A percentile compares a stretch with the other conserved stretches of the same genome.
These are phyloP conservation scores for Baryphthengus martii DNA, from an alignment of 2,113 vertebrate species.

Conservation along the genomic window DNA sequence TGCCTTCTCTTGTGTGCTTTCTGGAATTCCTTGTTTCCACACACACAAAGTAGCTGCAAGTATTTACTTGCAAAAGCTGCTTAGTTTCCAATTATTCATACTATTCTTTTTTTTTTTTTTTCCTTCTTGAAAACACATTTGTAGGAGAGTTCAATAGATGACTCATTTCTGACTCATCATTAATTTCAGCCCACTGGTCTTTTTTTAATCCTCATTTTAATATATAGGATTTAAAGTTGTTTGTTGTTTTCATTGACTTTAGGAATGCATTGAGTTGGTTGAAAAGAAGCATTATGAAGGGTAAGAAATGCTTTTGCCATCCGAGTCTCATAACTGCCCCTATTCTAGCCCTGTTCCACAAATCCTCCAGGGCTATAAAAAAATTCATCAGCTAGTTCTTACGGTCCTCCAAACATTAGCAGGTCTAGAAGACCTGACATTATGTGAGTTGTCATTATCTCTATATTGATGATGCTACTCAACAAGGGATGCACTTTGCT, in stretches of 20 bases:
- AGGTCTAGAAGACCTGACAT: background rate
- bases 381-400: background rate
- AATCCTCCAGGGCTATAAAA: background rate
- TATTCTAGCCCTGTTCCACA: background rate
- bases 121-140: constrained; percentile 69
- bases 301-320: background rate
- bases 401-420: background rate
- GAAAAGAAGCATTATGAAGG: background rate
- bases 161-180: constrained; percentile 74
- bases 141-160: constrained; percentile 65
- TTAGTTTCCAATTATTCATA: constrained; percentile 69
- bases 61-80: constrained; percentile 53
- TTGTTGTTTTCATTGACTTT: constrained; percentile 12
- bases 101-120: constrained; percentile 32
- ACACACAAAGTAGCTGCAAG: constrained; percentile 1
- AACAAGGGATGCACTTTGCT: background rate
- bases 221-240: background rate
- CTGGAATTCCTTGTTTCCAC: background rate
- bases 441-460: background rate
- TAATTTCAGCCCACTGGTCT: constrained; percentile 68
- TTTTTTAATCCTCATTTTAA: constrained; percentile 50
- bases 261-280: background rate
- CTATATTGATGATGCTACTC: background rate
- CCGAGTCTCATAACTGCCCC: background rate
- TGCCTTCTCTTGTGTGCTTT: background rate